A percentile compares a stretch with the other conserved stretches of the same genome.
These are phyloP conservation scores for Hirtodrosophila confusa DNA, from an alignment of 2,888 invertebrate species.

Conservation along the genomic window DNA sequence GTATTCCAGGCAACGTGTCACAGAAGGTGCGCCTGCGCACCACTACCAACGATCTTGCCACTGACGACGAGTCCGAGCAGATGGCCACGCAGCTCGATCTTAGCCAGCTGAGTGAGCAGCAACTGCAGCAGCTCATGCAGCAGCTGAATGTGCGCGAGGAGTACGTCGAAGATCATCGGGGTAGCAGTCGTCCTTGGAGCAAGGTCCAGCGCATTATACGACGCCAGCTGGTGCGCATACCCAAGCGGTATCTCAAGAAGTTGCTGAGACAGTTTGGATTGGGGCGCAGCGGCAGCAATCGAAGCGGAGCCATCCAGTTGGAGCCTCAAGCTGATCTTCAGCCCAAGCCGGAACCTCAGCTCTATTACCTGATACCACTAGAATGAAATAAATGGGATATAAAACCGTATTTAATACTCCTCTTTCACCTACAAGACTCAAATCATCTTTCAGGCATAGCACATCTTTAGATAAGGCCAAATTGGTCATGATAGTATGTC, in stretches of 20 bases:
- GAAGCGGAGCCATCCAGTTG: not conserved
- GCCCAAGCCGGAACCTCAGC: slow-evolving; percentile 6
- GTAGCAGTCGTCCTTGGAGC: slow-evolving; percentile 67
- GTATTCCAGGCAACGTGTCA: slow-evolving; percentile 8
- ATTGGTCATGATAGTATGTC: too few species aligned
- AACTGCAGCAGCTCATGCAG: slow-evolving; percentile 51
- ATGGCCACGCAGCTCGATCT: slow-evolving; percentile 50
- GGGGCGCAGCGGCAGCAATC: slow-evolving; percentile 39
- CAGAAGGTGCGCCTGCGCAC: slow-evolving; percentile 29
- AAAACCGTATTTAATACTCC: too few species aligned
- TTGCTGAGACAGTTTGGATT: slow-evolving; percentile 59
- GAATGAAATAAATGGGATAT: slow-evolving; percentile 20
- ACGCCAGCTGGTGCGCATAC: slow-evolving; percentile 65
- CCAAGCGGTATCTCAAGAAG: slow-evolving; percentile 64
- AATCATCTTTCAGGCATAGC: too few species aligned
- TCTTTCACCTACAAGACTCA: too few species aligned
- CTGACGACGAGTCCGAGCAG: not conserved
- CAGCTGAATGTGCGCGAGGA: slow-evolving; percentile 30
- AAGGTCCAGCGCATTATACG: slow-evolving; percentile 64
- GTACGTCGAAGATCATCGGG: slow-evolving; percentile 51
- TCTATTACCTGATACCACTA: slow-evolving; percentile 60
- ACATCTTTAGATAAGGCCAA: too few species aligned
- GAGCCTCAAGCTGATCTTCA: not conserved
- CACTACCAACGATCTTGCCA: not conserved
- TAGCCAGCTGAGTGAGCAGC: slow-evolving; percentile 44